Evolutionary conservation across 64 coral and sea anemone species (phyloP).

Genomic region (Montipora capricornis): DNA sequence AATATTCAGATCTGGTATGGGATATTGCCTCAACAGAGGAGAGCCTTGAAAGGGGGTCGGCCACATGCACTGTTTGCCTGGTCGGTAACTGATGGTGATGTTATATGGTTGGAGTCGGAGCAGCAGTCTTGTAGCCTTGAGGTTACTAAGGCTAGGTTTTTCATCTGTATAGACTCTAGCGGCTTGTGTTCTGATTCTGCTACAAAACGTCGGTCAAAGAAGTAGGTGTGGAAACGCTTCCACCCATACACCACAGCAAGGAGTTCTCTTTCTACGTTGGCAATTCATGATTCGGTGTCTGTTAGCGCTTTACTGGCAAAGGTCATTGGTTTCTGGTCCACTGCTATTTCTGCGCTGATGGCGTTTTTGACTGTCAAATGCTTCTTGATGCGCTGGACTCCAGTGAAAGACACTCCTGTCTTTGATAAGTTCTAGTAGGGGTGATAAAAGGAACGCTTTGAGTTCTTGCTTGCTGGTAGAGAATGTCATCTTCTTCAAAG

Average conservation of each 20-base stretch:
- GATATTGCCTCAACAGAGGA: constrained; percentile 20
- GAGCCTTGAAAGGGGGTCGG: constrained; percentile 41
- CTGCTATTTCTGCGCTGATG: background rate
- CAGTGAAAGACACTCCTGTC: background rate
- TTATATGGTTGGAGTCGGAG: background rate
- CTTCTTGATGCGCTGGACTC: background rate
- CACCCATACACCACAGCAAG: constrained; percentile 65
- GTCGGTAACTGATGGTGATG: too few relatives aligned
- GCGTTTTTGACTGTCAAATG: background rate
- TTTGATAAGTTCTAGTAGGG: background rate
- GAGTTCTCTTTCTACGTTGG: constrained; percentile 46
- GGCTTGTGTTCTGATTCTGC: constrained; percentile 34
- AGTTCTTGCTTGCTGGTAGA: constrained; percentile 6
- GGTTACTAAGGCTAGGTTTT: constrained; percentile 26
- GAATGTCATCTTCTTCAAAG: constrained; percentile 25
- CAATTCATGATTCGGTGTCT: constrained; percentile 1
- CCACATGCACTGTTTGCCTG: too few relatives aligned
- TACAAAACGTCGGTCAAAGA: constrained; percentile 35
- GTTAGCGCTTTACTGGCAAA: constrained; percentile 7
- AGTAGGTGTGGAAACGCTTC: constrained; percentile 58
- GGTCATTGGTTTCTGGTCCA: constrained; percentile 38
- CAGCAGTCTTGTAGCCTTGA: constrained; percentile 41
- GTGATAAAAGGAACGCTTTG: constrained; percentile 27
- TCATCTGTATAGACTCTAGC: constrained; percentile 18
- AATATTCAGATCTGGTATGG: constrained; percentile 43